These are phyloP conservation scores for Heterodera schachtii DNA, from an alignment of 1,140 invertebrate species.

Conservation along the genomic window DNA sequence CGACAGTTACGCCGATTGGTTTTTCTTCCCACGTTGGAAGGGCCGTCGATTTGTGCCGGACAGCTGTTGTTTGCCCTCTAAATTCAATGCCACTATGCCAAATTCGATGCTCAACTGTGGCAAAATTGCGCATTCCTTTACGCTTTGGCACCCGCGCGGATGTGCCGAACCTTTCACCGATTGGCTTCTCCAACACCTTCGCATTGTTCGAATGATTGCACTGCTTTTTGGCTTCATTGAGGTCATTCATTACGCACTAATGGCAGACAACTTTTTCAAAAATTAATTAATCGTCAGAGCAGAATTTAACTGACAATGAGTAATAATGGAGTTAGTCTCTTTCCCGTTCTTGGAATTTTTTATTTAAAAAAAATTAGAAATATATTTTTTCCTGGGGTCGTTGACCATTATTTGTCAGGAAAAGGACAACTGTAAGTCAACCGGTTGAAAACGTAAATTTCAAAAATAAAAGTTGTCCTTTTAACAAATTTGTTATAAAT, in stretches of 20 bases:
- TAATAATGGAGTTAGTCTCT: too few species aligned
- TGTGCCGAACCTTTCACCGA: constrained; percentile 58
- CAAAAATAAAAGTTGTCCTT: too few species aligned
- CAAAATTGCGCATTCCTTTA: constrained; percentile 35
- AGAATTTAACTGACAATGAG: too few species aligned
- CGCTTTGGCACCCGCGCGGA: constrained; percentile 47
- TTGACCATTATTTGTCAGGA: too few species aligned
- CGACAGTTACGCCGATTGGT: constrained; percentile 56
- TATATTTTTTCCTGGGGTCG: too few species aligned
- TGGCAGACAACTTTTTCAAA: too few species aligned
- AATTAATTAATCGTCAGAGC: too few species aligned
- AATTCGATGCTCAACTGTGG: constrained; percentile 57
- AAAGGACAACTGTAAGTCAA: too few species aligned
- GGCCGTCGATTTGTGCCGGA: constrained; percentile 58
- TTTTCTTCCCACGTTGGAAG: constrained; percentile 46
- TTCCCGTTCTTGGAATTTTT: too few species aligned
- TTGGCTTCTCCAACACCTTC: constrained; percentile 58
- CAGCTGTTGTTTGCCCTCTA: constrained; percentile 53
- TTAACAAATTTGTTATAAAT: too few species aligned
- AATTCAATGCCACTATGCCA: constrained; percentile 38
- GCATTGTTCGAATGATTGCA: constrained; percentile 49
- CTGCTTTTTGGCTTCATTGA: constrained; percentile 53
- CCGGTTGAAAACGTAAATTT: too few species aligned
- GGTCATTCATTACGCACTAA: constrained; percentile 31
- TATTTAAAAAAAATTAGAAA: too few species aligned